Evolutionary conservation across 2,113 vertebrate species (phyloP).

Genomic region (Coracopsis vasa): DNA sequence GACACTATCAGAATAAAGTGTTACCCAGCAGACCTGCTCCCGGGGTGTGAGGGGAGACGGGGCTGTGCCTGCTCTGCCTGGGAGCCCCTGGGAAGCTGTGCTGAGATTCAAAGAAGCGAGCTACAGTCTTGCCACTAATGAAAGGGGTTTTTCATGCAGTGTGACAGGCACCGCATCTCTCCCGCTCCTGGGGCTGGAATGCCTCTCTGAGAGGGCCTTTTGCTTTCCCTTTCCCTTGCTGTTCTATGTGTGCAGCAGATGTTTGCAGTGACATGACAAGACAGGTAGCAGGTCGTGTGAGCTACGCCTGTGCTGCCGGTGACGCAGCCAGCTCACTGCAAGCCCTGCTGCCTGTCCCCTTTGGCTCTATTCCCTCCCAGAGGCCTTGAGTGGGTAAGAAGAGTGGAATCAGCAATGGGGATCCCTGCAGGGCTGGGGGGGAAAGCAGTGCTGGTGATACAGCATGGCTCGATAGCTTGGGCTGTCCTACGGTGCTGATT

Average conservation of each 20-base stretch:
- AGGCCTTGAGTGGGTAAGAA: fast-evolving
- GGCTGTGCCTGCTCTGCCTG: not conserved
- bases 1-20: not conserved
- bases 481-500: fast-evolving
- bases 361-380: not conserved
- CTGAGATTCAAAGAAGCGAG: not conserved
- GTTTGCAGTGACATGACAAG: not conserved
- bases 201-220: not conserved
- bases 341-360: not conserved
- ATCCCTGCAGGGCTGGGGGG: not conserved
- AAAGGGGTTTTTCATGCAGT: constrained; percentile 19
- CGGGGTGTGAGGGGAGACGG: fast-evolving
- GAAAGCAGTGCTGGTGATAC: not conserved
- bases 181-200: not conserved
- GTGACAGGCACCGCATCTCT: not conserved
- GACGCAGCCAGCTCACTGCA: not conserved
- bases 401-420: not conserved
- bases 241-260: constrained; percentile 5
- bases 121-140: not conserved
- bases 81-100: not conserved
- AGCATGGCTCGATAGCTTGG: fast-evolving
- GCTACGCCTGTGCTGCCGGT: not conserved
- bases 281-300: constrained; percentile 35
- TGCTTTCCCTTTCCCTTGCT: not conserved
- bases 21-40: not conserved